Conservation (phyloP, 2,113 vertebrate genomes). For the Mus pahari region DNA sequence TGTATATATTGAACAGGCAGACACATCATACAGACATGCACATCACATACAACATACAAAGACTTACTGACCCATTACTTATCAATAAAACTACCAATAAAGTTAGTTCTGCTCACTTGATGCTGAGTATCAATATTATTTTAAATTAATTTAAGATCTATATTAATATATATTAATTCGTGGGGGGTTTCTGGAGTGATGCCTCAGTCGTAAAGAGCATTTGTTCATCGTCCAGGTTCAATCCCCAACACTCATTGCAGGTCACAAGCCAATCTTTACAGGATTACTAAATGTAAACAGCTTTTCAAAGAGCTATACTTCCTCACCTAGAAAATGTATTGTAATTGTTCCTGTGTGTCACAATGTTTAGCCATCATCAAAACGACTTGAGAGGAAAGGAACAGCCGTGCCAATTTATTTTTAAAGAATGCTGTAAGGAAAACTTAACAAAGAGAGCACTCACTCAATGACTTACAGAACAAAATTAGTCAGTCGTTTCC, state of each 20-base stretch:
- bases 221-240: neutral
- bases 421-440: neutral
- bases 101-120: neutral
- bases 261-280: neutral
- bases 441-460: neutral
- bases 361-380: constrained; percentile 5
- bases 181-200: neutral
- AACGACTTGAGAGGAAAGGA: neutral
- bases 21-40: neutral
- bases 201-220: neutral
- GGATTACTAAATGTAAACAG: neutral
- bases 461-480: neutral
- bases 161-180: neutral
- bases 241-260: too few species aligned
- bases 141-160: neutral
- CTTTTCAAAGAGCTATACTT: constrained; percentile 4
- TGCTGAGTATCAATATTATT: neutral
- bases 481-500: neutral
- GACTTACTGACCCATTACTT: too few species aligned
- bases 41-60: neutral
- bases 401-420: neutral
- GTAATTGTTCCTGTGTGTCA: neutral
- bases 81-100: neutral
- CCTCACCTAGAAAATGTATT: neutral
- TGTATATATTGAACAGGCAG: too few species aligned